phyloP scores from a whole-genome alignment of 2,888 invertebrate genomes.

The Tachystola acroxantha region DNA sequence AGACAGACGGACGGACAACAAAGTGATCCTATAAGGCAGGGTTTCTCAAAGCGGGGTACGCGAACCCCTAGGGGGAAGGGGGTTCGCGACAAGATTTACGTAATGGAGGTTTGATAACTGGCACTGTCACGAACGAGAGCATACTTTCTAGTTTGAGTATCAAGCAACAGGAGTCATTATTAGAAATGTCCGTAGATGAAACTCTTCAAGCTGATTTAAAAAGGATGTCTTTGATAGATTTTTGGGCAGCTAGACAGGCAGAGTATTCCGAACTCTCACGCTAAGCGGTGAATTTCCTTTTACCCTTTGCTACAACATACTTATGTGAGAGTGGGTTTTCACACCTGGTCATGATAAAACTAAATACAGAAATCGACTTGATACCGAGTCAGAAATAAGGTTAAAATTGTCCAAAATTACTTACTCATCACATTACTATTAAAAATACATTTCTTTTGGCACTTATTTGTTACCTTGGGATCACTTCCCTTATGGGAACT shows the following conservation, averaged over 20 bases:
- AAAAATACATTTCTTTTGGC: too few relatives aligned
- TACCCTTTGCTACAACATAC: too few relatives aligned
- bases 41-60: constrained; percentile 1
- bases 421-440: too few relatives aligned
- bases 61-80: constrained; percentile 3
- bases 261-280: not conserved
- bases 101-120: too few relatives aligned
- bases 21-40: too few relatives aligned
- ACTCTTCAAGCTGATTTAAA: not conserved
- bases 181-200: not conserved
- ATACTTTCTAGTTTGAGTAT: not conserved
- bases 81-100: constrained; percentile 2
- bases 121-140: not conserved
- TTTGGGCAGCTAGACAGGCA: not conserved
- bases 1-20: too few relatives aligned
- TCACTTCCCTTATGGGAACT: too few relatives aligned
- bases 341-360: not conserved
- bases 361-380: not conserved
- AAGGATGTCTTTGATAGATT: not conserved
- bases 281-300: too few relatives aligned
- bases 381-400: not conserved
- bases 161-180: not conserved
- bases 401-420: constrained; percentile 8
- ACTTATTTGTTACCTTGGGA: too few relatives aligned
- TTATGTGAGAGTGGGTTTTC: too few relatives aligned